Evolutionary conservation across 2,113 vertebrate genomes (phyloP).

Genomic region (Cottus gobio): DNA sequence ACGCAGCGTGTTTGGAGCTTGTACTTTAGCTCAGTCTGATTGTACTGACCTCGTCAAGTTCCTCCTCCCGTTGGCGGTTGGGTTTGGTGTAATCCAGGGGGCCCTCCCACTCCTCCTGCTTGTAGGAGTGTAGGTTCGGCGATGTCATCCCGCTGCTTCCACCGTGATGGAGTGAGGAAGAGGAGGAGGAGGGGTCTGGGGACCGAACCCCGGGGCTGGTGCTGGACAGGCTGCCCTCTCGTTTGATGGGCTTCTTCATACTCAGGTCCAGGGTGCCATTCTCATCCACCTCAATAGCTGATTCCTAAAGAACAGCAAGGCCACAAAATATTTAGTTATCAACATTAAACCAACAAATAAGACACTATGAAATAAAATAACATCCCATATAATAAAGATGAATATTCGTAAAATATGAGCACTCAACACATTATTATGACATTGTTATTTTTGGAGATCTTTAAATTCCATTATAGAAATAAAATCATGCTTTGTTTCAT

Average conservation of each 20-base stretch:
- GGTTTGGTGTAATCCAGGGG: slow-evolving; percentile 98
- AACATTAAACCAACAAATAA: neutral
- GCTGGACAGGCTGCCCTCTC: slow-evolving; percentile 89
- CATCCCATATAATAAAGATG: neutral
- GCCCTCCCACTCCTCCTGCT: slow-evolving; percentile 96
- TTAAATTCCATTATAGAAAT: neutral
- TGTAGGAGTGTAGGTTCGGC: slow-evolving; percentile 89
- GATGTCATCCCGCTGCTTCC: slow-evolving; percentile 91
- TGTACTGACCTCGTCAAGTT: slow-evolving; percentile 91
- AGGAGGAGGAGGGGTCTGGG: slow-evolving; percentile 85
- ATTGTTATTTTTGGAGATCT: neutral
- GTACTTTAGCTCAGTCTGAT: neutral
- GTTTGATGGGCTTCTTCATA: slow-evolving; percentile 94
- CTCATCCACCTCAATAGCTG: slow-evolving; percentile 97
- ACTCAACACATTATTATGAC: neutral
- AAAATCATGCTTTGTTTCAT: neutral
- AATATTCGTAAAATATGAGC: neutral
- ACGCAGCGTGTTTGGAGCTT: neutral
- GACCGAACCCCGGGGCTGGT: slow-evolving; percentile 90
- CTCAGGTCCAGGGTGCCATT: slow-evolving; percentile 98
- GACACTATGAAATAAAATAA: neutral
- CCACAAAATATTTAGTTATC: neutral
- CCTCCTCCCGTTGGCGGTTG: slow-evolving; percentile 94
- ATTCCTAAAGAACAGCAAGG: slow-evolving; percentile 81
- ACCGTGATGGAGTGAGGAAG: slow-evolving; percentile 87